A percentile compares a stretch with the other conserved stretches of the same genome.
Conservation (phyloP, 1,140 invertebrate genomes). For the Eulimnadia texana region DNA sequence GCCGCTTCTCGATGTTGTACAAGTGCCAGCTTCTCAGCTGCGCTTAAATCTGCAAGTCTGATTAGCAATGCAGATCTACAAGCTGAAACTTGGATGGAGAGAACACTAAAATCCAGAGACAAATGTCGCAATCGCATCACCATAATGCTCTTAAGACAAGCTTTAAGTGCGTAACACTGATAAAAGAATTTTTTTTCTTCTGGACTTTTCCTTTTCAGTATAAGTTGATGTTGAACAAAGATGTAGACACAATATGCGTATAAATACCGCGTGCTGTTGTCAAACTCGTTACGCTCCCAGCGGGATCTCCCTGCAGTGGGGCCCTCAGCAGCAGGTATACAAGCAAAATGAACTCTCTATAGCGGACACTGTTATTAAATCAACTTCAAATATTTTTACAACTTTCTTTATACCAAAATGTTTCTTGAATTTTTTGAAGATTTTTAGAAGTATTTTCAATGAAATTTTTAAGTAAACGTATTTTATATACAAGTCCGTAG, state of each 20-base stretch:
- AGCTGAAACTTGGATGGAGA: not conserved
- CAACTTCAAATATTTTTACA: not conserved
- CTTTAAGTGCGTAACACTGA: too few relatives aligned
- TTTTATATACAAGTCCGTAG: too few relatives aligned
- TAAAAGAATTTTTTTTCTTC: too few relatives aligned
- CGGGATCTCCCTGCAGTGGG: not conserved
- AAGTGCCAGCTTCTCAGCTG: not conserved
- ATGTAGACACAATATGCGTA: not conserved
- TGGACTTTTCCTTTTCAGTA: too few relatives aligned
- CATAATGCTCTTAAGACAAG: too few relatives aligned
- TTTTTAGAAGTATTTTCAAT: too few relatives aligned
- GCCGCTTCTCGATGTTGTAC: not conserved
- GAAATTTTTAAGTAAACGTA: too few relatives aligned
- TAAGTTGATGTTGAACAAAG: not conserved
- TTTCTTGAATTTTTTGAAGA: too few relatives aligned
- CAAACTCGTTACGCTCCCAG: not conserved
- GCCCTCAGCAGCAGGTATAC: not conserved
- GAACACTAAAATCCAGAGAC: not conserved
- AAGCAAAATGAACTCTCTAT: not conserved
- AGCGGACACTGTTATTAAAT: not conserved
- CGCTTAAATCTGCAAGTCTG: not conserved
- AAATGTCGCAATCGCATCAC: not conserved
- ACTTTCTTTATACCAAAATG: not conserved
- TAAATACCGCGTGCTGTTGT: not conserved
- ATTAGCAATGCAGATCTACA: not conserved